Percentiles rank a stretch among this genome's conserved stretches.
These are phyloP conservation scores for Thumatha senex DNA, from an alignment of 2,888 invertebrate species.

Conservation along the genomic window DNA sequence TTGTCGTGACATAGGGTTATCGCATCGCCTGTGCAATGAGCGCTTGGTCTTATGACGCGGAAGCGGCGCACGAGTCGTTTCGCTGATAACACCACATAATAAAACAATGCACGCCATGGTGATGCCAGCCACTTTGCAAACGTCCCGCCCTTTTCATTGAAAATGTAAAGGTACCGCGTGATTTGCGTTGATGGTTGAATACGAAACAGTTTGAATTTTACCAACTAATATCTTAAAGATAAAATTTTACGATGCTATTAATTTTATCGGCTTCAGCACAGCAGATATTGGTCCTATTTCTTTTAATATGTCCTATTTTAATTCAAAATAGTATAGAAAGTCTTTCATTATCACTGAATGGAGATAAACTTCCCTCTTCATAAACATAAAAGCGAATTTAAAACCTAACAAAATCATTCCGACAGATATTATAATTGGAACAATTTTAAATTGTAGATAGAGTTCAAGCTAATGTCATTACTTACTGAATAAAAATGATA, in stretches of 20 bases:
- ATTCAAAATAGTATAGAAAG: slow-evolving; percentile 1
- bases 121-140: slow-evolving; percentile 31
- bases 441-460: slow-evolving; percentile 46
- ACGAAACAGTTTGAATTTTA: slow-evolving; percentile 11
- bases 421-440: slow-evolving; percentile 50
- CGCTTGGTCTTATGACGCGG: slow-evolving; percentile 40
- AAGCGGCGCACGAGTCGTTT: slow-evolving; percentile 40
- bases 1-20: slow-evolving; percentile 29
- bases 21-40: slow-evolving; percentile 24
- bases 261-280: slow-evolving; percentile 10
- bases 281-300: slow-evolving; percentile 7
- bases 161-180: slow-evolving; percentile 31
- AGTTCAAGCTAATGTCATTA: slow-evolving; percentile 49
- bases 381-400: slow-evolving; percentile 35
- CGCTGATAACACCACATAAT: slow-evolving; percentile 53
- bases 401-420: slow-evolving; percentile 43
- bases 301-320: slow-evolving; percentile 11
- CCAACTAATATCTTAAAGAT: slow-evolving; percentile 5
- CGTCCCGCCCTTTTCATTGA: slow-evolving; percentile 33
- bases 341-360: slow-evolving; percentile 16
- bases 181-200: slow-evolving; percentile 22
- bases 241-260: slow-evolving; percentile 15
- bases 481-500: slow-evolving; percentile 57
- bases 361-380: slow-evolving; percentile 21
- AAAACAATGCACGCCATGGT: slow-evolving; percentile 51